A percentile compares a stretch with the other conserved stretches of the same genome.
Evolutionary conservation across 2,113 vertebrate species (phyloP).

Genomic region (Rhipidura dahli): DNA sequence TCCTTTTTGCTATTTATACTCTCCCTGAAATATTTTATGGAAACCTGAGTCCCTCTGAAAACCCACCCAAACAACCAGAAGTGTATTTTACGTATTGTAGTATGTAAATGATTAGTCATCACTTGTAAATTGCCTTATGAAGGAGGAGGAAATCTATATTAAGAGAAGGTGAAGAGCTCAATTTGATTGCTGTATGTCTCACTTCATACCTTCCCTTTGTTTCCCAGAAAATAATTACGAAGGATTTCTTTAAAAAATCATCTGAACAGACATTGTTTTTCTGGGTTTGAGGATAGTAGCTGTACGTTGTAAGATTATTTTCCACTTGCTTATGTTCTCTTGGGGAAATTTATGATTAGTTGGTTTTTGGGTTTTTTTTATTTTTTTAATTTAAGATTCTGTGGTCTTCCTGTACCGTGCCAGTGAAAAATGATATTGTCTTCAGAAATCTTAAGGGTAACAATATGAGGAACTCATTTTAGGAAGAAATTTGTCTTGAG

Average conservation of each 20-base stretch:
- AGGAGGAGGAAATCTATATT: not conserved
- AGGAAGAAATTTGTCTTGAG: not conserved
- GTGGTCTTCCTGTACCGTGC: not conserved
- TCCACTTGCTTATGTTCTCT: not conserved
- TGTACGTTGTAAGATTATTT: not conserved
- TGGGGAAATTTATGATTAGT: not conserved
- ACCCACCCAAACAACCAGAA: slow-evolving; percentile 15
- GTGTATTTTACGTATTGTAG: slow-evolving; percentile 8
- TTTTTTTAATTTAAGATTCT: not conserved
- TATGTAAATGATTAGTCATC: slow-evolving; percentile 36
- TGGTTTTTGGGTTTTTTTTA: too few relatives aligned
- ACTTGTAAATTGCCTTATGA: not conserved
- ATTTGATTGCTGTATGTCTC: not conserved
- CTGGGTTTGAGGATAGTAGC: not conserved
- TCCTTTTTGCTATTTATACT: not conserved
- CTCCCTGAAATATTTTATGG: not conserved
- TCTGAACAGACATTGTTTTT: not conserved
- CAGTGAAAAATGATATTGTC: not conserved
- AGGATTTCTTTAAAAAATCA: not conserved
- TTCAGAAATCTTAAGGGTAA: not conserved
- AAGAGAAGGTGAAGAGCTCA: not conserved
- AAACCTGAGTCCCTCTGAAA: not conserved
- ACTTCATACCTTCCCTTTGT: not conserved
- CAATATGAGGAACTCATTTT: not conserved
- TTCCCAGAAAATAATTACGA: slow-evolving; percentile 50